Evolutionary conservation across 2,888 invertebrate species (phyloP).

Genomic region (Torymus aiolomorphi): DNA sequence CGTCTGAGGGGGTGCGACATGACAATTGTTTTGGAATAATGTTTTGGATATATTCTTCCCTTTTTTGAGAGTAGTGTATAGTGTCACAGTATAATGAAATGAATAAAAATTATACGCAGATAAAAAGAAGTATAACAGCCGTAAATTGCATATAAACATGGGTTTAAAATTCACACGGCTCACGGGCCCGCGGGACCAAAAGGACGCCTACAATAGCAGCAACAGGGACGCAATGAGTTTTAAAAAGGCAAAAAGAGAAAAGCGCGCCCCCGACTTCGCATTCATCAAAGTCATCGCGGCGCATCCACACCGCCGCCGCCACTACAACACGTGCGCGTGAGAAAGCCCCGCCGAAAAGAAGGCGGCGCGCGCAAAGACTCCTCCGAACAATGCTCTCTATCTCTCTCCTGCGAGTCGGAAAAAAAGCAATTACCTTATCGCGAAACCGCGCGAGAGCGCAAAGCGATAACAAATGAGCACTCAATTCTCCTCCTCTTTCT

Average conservation of each 20-base stretch:
- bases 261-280: slow-evolving; percentile 18
- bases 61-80: no score
- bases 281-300: slow-evolving; percentile 50
- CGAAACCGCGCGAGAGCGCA: neutral
- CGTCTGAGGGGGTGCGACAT: neutral
- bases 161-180: neutral
- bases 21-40: no score
- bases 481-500: slow-evolving; percentile 25
- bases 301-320: slow-evolving; percentile 6
- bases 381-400: no score
- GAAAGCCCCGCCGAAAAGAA: neutral
- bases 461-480: slow-evolving; percentile 66
- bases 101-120: no score
- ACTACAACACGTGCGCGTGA: neutral
- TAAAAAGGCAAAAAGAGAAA: slow-evolving; percentile 1
- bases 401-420: neutral
- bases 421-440: slow-evolving; percentile 49
- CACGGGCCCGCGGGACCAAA: neutral
- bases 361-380: neutral
- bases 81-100: no score
- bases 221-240: slow-evolving; percentile 5
- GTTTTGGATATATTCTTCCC: no score
- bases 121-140: no score
- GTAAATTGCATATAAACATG: neutral
- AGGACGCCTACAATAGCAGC: neutral